Base-by-base conservation (phyloP, 2,797 vertebrate species). In the Cygnus olor region DNA sequence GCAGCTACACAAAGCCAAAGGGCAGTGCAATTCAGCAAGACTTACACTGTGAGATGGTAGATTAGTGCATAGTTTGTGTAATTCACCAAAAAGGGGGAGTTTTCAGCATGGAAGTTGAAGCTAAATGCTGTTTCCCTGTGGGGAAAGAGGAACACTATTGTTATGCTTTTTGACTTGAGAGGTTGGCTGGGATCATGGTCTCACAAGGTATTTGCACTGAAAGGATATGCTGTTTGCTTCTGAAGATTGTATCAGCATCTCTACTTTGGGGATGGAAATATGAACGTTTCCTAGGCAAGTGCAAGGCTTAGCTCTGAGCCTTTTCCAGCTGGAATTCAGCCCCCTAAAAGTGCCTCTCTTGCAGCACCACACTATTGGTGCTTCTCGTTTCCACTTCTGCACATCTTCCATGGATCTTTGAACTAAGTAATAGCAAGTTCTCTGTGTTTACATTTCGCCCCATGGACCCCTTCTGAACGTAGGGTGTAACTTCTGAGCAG, bases 401-500 rank as follows among this genome's bases (percentile, higher is more conserved):
- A 21, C 22, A 11, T 45, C 8, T 53, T 68, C 49, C 28, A 22
- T 42, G n/a, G 19, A 5, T 49, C 77, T 80, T 91, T 65, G 27
- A 21, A 54, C 28, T 28, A 63, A 17, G 34, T 76, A 49, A 32
- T 58, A 44, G 44, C 19, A 11, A 38, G 4, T 42, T 2, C 10
- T 8, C 16, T 1, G 1, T 2, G 1, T 36, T 77, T 65, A n/a
- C 6, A 0, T 42, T 83, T 44, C 60, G 18, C 27, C 20, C 14
- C 34, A 18, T 21, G n/a, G 64, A 85, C 49, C 32, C 11, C 8
- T 60, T 47, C 51, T 73, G 77, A 85, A 40, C 13, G 8, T 20
- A 9, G 0, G 1, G 28, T 44, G 14, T 79, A 80, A 71, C 49
- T 86, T 80, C 11, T 34, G 44, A 77, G 44, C 24, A 64, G 15